Base-by-base conservation (phyloP, 2,888 invertebrate genomes). In the Callyntrura sp. region DNA sequence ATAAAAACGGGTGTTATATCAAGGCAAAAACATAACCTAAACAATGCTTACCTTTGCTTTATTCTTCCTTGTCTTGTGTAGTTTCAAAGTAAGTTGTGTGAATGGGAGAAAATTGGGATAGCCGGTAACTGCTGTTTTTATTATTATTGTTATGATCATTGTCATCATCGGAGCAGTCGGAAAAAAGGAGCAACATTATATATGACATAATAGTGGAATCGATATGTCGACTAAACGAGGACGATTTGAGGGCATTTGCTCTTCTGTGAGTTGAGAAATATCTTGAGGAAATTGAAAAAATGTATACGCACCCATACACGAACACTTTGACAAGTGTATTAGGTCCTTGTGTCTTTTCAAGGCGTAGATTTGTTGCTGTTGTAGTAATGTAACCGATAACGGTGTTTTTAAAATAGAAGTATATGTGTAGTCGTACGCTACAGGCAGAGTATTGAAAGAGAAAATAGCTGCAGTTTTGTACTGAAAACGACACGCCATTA, bases 1-100 rank as follows among this genome's bases (percentile, higher is more conserved):
- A 86, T 86, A 86, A 86, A 86, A 86, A 9, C 43, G 73, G 85
- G 43, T 70, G 73, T 73, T 85, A 57, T 85, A 68, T 84, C 68
- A 84, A 48, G 55, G 55, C 35, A 70, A 62, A 81, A 84, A 51
- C 68, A 51, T 28, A 60, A 43, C 62, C 81, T 81, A 81, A 81
- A 81, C 81, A 81, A 62, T 81, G 55, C 57, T 25, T 78, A 82
- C 43, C 82, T 82, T n/a, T 82, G 23, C 65, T 65, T 65, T 62
- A 43, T 51, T 2, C 35, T 17, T 79, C 6, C 79, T 79, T 55
- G 8, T 57, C 28, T 35, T 48, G 79, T 57, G n/a, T 35, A 0
- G 43, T 35, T 17, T 35, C n/a, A 35, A 35, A 17, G 35, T 17
- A 35, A n/a, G 12, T 25, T 48, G 65, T 25, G 1, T 20, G 48